Evolutionary conservation across 2,888 invertebrate genomes (phyloP), one percentile per base, ranked within the genome.

Genomic region (Epistrophe grossulariae): DNA sequence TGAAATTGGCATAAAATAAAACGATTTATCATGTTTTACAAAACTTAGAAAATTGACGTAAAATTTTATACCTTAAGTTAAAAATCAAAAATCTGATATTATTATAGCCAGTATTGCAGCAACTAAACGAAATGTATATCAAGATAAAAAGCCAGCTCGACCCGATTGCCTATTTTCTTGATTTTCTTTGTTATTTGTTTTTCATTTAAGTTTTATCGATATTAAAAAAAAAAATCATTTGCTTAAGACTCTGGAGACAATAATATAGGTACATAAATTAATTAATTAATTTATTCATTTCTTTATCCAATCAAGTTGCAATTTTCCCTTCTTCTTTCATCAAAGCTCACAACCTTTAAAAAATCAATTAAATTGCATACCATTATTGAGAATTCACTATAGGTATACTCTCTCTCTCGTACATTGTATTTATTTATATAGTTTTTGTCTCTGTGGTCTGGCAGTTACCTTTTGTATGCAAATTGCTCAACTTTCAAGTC

Each of bases 401-500:
- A 31, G 0, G 5, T 28, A 28, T 5, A 28, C 5, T 28, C 3
- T 2, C 2, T 1, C n/a, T 9, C 10, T 57, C n/a, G 9, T 57
- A 38, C 6, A 60, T 4, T 31, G 35, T 59, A 17, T 40, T 5
- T 13, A 35, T n/a, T 2, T 17, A 9, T 35, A 8, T 24, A 9
- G 24, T 62, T 62, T 40, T 62, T 43, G 31, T 57, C 62, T 70
- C 59, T 71, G 62, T 71, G 31, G 62, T 79, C 43, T 73, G 72
- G 72, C 35, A 72, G 45, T 57, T 79, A 55, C 62, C 62, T 74
- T 74, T 64, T 64, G 50, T 45, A 64, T 64, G 62, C 62, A 74
- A 62, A 64, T 74, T 73, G 52, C 59, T 77, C 68, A 73, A 19
- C 68, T 78, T 83, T 78, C 52, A 19, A 78, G 66, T 68, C 82